phyloP scores from a whole-genome alignment of 2,797 vertebrate species.

The Malurus splendens region DNA sequence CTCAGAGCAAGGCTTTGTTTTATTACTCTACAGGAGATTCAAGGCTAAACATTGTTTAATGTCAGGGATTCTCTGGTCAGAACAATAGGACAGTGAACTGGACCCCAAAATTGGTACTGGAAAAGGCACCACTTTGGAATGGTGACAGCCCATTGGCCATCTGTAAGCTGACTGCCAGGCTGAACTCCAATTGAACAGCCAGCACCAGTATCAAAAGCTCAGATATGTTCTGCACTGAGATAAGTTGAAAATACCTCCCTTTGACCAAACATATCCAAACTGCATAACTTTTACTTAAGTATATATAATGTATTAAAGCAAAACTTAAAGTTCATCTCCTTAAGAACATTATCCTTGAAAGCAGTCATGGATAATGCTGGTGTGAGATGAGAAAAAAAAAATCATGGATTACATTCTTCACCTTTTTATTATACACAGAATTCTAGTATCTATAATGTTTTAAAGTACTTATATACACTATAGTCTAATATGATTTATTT shows the following conservation, averaged over 20 bases:
- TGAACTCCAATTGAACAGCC: neutral
- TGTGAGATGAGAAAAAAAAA: conserved; percentile 50
- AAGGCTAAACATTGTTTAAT: neutral
- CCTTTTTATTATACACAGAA: conserved; percentile 78
- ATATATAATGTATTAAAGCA: neutral
- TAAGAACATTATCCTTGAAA: conserved; percentile 30
- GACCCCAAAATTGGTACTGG: neutral
- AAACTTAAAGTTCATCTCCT: neutral
- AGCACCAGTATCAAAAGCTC: neutral
- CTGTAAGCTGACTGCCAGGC: neutral
- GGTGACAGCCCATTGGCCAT: neutral
- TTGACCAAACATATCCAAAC: neutral
- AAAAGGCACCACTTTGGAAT: neutral
- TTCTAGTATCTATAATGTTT: conserved; percentile 72
- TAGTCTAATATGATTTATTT: conserved; percentile 67
- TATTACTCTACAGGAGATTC: neutral
- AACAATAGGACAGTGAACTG: neutral
- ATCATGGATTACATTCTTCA: conserved; percentile 67
- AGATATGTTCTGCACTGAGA: neutral
- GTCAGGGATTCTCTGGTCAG: neutral
- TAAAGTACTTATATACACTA: conserved; percentile 69
- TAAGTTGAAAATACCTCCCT: neutral
- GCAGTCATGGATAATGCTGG: conserved; percentile 31
- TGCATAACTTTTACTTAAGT: neutral
- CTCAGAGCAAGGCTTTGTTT: neutral